Evolutionary conservation across 2,888 invertebrate genomes (phyloP), one percentile per base, ranked within the genome.

Genomic region (Diloba caeruleocephala): DNA sequence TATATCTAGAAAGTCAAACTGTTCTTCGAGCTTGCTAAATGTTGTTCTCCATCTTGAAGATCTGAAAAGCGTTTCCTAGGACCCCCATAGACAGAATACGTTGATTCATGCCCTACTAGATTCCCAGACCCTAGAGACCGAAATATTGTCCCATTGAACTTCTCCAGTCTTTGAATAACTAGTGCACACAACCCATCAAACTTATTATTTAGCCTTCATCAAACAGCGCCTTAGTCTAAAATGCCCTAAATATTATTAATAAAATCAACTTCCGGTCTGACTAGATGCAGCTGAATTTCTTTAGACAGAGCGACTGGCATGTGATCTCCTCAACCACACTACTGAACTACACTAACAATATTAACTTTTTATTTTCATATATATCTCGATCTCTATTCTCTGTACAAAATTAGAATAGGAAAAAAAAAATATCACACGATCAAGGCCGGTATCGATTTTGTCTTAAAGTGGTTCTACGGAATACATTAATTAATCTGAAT

Each of bases 401-500:
- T 34, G 54, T 1, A 17, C 28, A 21, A 57, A 28, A 13, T 21
- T 21, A 7, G 19, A 26, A 26, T 12, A 32, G 4, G 41, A n/a
- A n/a, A n/a, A n/a, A n/a, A n/a, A 46, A 25, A 32, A n/a, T 37
- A 45, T 36, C 13, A 45, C 43, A 17, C 8, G 7, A 41, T 56
- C 34, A 45, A 63, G 32, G 48, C 32, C 28, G 31, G 19, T 41
- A 25, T 21, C 10, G 4, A 41, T 48, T 55, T 55, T 26, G 17
- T 33, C n/a, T 15, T 31, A 19, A 23, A 31, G n/a, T 28, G n/a
- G 6, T 26, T 45, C 39, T 10, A 33, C 14, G 19, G 34, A 57
- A 56, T 39, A 34, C 12, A 6, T 44, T 37, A 14, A 56, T 25
- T 23, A 31, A 37, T 32, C 36, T 39, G n/a, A 25, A 63, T 62